Base-by-base conservation (phyloP, 2,113 vertebrate genomes). In the Aphyosemion australe region DNA sequence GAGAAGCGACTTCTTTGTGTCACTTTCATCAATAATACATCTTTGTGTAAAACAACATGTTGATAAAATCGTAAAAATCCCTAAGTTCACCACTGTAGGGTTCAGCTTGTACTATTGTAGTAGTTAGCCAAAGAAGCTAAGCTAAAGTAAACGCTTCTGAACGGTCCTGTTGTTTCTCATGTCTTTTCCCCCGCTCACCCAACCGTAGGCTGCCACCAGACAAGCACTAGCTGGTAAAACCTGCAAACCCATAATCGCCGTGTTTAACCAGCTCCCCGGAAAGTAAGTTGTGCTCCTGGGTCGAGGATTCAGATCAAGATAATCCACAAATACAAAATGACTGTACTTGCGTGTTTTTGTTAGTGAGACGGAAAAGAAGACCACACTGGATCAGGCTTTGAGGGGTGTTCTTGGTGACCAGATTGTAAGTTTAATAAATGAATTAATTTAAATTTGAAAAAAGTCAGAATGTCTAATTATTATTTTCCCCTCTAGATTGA, bases 341-440 rank as follows among this genome's bases (percentile, higher is more conserved):
- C 9, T 37, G 32, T 7, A 37, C 9, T 7, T 37, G 2, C 6
- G 34, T 37, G 34, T 37, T 37, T 8, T 37, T 37, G 9, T 37
- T 91, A 99, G 97, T 92, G 97, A 99, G 90, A 91, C 95, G 54
- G 97, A 99, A 70, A 99, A 98, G 91, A 99, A 98, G 63, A 94
- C 93, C 54, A 97, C 96, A 1, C 92, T 99, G 52, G 97, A 99
- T 84, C 96, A 98, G 84, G 94, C 96, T 70, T 94, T 99, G 74
- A 93, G 96, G 85, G 93, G 93, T 46, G 91, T 96, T 63, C 90
- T 99, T 53, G 96, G 97, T 82, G 96, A 96, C 81, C 95, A 96
- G 92, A 97, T 99, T 78, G 97, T 99, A 87, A 96, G 96, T 1
- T 6, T 0, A 6, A 0, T 2, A 9, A 12, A 2, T 12, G 4